Evolutionary conservation across 2,888 invertebrate species (phyloP).

Genomic region (Psylliodes chrysocephalus): DNA sequence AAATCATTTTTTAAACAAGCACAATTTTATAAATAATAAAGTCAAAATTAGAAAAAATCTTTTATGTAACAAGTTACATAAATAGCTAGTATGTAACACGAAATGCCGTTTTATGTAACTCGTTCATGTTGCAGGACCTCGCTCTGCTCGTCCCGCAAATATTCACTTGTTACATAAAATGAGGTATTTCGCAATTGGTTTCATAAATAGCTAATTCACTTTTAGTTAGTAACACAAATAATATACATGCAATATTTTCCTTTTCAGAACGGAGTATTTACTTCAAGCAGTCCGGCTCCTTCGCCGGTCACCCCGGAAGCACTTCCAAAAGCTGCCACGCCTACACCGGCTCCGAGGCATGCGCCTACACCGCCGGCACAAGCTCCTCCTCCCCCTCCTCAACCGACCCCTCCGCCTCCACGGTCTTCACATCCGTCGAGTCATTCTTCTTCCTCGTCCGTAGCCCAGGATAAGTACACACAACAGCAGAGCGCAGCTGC

Average conservation of each 20-base stretch:
- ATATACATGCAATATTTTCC: constrained; percentile 8
- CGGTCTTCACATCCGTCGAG: constrained; percentile 36
- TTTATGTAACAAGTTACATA: too few relatives aligned
- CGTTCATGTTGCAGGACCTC: too few relatives aligned
- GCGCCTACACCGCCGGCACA: constrained; percentile 67
- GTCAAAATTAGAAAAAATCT: too few relatives aligned
- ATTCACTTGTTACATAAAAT: too few relatives aligned
- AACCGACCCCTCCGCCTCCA: constrained; percentile 62
- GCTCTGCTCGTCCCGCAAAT: too few relatives aligned
- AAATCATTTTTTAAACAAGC: too few relatives aligned
- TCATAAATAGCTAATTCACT: too few relatives aligned
- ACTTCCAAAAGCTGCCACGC: constrained; percentile 66
- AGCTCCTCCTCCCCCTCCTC: constrained; percentile 66
- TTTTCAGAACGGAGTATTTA: constrained; percentile 61
- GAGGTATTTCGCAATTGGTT: too few relatives aligned
- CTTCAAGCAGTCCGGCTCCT: constrained; percentile 65
- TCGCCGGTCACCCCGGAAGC: constrained; percentile 68
- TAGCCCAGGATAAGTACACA: constrained; percentile 65
- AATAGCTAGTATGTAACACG: too few relatives aligned
- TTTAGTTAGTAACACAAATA: too few relatives aligned
- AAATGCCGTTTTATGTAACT: too few relatives aligned
- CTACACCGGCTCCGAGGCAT: constrained; percentile 66
- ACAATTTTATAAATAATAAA: too few relatives aligned
- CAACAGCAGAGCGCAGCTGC: constrained; percentile 71
- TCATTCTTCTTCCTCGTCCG: constrained; percentile 50